Percentiles rank a stretch among this genome's conserved stretches.
These are phyloP conservation scores for Tachuris rubrigastra DNA, from an alignment of 2,113 vertebrate genomes.

Conservation along the genomic window DNA sequence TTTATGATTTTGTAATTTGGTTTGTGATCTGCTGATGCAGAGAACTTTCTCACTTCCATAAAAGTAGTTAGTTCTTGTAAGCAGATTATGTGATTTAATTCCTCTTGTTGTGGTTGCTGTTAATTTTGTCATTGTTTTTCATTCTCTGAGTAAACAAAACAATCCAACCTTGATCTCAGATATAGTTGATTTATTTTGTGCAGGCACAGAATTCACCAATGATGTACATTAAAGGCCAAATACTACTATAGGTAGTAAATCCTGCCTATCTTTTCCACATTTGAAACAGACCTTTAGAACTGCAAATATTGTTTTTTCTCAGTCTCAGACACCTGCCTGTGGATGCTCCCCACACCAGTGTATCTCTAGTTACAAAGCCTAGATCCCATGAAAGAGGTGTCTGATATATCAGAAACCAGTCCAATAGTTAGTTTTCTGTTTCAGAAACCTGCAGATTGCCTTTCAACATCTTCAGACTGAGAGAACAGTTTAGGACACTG, in stretches of 20 bases:
- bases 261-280: background rate
- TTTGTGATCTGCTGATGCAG: background rate
- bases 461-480: background rate
- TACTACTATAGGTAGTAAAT: background rate
- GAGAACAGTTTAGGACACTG: background rate
- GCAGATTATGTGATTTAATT: background rate
- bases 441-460: background rate
- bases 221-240: background rate
- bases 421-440: background rate
- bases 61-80: background rate
- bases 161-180: background rate
- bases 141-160: background rate
- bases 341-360: background rate
- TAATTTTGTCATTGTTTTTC: background rate
- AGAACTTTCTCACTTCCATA: background rate
- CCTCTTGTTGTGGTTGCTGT: background rate
- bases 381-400: background rate
- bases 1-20: background rate
- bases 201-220: background rate
- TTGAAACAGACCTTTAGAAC: background rate
- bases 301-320: background rate
- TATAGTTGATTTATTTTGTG: background rate
- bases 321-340: background rate
- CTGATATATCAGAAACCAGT: background rate
- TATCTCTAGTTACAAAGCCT: background rate